Evolutionary conservation across 2,888 invertebrate species (phyloP).

Genomic region (Mermis nigrescens): DNA sequence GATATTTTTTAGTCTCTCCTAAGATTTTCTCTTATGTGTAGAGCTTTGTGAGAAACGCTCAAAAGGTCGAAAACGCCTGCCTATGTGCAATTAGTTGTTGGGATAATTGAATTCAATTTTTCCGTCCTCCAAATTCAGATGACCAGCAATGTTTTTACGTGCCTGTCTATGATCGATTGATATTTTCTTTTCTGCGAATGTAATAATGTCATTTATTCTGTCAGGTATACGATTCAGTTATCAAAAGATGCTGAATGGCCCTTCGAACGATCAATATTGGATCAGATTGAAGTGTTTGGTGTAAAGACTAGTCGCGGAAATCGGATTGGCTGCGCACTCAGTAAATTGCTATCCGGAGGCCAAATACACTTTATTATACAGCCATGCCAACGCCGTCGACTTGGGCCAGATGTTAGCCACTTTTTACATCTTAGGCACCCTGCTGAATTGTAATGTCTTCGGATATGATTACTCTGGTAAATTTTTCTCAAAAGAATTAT

Average conservation of each 20-base stretch:
- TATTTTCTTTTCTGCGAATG: no score
- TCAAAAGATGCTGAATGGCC: conserved; percentile 37
- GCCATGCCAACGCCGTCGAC: conserved; percentile 95
- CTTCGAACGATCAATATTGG: conserved; percentile 60
- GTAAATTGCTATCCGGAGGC: conserved; percentile 59
- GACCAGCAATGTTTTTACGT: no score
- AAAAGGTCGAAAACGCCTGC: no score
- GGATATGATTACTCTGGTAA: conserved; percentile 44
- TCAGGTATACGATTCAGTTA: conserved; percentile 31
- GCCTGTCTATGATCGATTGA: no score
- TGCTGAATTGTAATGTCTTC: conserved; percentile 57
- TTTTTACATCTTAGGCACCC: conserved; percentile 66
- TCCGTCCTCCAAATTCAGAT: no score
- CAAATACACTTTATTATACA: conserved; percentile 80
- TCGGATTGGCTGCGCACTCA: conserved; percentile 84
- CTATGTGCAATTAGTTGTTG: no score
- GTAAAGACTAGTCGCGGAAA: conserved; percentile 78
- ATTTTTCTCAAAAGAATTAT: no score
- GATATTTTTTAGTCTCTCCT: no score
- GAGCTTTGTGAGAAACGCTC: no score
- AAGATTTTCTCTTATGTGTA: no score
- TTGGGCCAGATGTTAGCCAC: conserved; percentile 96
- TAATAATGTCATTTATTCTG: background rate
- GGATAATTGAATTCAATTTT: no score
- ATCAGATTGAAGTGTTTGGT: conserved; percentile 52